Percentiles rank a stretch among this genome's conserved stretches.
Conservation (phyloP, 2,113 vertebrate genomes). For the Budorcas taxicolor region DNA sequence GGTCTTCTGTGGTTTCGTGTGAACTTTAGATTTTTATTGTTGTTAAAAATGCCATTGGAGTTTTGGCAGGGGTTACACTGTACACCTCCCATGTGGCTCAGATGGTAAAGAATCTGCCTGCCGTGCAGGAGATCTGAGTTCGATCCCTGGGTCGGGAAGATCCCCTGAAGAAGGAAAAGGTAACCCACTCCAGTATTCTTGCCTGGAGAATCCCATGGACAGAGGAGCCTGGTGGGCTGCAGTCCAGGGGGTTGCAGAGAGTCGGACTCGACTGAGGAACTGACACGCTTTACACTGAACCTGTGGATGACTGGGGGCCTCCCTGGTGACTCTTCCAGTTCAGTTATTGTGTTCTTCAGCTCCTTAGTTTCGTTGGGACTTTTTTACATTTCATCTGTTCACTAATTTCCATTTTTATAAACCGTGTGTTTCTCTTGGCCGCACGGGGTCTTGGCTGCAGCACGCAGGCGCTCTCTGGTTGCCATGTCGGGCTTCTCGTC, state of each 20-base stretch:
- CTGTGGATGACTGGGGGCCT: accelerated
- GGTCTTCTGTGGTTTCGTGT: not conserved
- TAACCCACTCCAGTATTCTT: not conserved
- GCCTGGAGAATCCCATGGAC: not conserved
- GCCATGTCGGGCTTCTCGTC: accelerated
- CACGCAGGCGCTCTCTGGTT: not conserved
- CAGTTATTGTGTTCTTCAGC: not conserved
- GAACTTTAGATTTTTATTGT: not conserved
- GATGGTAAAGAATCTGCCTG: not conserved
- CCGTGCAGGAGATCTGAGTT: not conserved
- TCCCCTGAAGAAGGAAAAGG: not conserved
- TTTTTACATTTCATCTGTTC: not conserved
- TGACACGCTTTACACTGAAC: not conserved
- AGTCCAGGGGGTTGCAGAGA: not conserved
- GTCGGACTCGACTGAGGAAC: not conserved
- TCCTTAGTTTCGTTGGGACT: not conserved
- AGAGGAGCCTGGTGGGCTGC: not conserved
- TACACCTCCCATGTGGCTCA: not conserved
- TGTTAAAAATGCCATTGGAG: not conserved
- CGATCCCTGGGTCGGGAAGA: not conserved
- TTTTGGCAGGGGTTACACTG: too few relatives aligned
- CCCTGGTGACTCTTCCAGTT: not conserved
- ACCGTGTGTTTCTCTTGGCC: not conserved
- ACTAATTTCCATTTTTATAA: not conserved
- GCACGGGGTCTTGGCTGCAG: accelerated